phyloP scores from a whole-genome alignment of 2,888 invertebrate genomes.

The Erpobdella octoculata region DNA sequence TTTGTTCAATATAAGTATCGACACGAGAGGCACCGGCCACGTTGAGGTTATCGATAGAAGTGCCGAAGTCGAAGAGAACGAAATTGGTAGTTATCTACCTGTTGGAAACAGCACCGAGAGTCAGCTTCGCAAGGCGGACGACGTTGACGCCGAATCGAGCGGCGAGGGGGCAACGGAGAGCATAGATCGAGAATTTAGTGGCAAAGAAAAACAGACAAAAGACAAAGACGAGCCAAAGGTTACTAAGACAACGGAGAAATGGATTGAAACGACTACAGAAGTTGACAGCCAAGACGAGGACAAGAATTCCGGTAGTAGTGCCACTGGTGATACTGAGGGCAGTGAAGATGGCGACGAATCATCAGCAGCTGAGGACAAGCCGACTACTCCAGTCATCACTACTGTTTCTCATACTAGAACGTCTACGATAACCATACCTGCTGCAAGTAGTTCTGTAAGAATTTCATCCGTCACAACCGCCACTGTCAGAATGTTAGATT shows the following conservation, averaged over 20 bases:
- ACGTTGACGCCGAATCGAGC: background rate
- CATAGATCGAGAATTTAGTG: slow-evolving; percentile 10
- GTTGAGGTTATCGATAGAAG: background rate
- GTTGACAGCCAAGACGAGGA: background rate
- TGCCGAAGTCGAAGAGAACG: background rate
- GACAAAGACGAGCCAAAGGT: background rate
- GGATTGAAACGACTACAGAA: background rate
- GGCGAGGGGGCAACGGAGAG: background rate
- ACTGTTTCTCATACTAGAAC: background rate
- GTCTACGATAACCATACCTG: background rate
- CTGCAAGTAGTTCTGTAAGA: too few species aligned
- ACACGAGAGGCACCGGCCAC: background rate
- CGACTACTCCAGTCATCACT: background rate
- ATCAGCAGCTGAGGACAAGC: too few species aligned
- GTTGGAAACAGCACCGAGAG: background rate
- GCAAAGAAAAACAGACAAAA: background rate
- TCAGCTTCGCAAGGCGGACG: background rate
- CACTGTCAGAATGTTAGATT: too few species aligned
- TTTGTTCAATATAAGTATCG: background rate
- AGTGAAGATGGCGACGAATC: slow-evolving; percentile 1
- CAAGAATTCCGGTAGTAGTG: background rate
- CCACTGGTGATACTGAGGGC: background rate
- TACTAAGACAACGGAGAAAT: background rate
- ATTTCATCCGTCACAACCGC: too few species aligned
- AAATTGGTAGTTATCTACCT: background rate